Evolutionary conservation across 1,140 invertebrate species (phyloP).

Genomic region (Drosophila watanabei): DNA sequence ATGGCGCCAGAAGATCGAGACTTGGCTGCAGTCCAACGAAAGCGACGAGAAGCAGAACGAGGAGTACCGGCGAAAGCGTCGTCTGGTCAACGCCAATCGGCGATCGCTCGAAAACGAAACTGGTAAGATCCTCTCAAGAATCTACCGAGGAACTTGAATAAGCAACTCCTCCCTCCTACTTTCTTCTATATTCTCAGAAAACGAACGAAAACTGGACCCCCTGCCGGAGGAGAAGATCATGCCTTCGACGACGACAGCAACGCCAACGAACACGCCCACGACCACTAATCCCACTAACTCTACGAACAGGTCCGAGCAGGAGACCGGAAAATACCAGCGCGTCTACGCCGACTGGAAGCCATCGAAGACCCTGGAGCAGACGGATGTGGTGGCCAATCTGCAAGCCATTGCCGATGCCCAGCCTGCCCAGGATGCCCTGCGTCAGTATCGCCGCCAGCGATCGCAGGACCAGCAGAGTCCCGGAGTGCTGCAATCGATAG

Average conservation of each 20-base stretch:
- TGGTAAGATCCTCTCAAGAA: slow-evolving; percentile 86
- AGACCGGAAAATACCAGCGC: slow-evolving; percentile 86
- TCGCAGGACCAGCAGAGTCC: slow-evolving; percentile 69
- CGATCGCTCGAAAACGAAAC: slow-evolving; percentile 93
- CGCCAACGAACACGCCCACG: slow-evolving; percentile 66
- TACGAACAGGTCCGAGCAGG: slow-evolving; percentile 28
- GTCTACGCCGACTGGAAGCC: slow-evolving; percentile 93
- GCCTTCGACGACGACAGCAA: slow-evolving; percentile 62
- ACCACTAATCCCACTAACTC: slow-evolving; percentile 70
- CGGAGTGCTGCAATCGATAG: slow-evolving; percentile 86
- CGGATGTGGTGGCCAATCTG: slow-evolving; percentile 93
- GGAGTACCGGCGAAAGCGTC: slow-evolving; percentile 88
- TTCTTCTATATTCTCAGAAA: slow-evolving; percentile 89
- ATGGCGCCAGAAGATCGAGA: slow-evolving; percentile 95
- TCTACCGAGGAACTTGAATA: neutral
- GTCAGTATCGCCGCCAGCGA: slow-evolving; percentile 76
- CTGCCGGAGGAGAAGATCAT: slow-evolving; percentile 88
- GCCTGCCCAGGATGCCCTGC: slow-evolving; percentile 87
- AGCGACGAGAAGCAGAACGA: slow-evolving; percentile 91
- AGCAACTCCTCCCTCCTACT: neutral
- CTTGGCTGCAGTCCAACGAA: slow-evolving; percentile 95
- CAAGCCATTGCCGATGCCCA: slow-evolving; percentile 92
- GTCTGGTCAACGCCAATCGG: slow-evolving; percentile 89
- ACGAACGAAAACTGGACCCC: slow-evolving; percentile 90
- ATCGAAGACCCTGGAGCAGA: slow-evolving; percentile 91